Evolutionary conservation across 2,113 vertebrate species (phyloP), one percentile per base, ranked within the genome.

Genomic region (Rana temporaria): DNA sequence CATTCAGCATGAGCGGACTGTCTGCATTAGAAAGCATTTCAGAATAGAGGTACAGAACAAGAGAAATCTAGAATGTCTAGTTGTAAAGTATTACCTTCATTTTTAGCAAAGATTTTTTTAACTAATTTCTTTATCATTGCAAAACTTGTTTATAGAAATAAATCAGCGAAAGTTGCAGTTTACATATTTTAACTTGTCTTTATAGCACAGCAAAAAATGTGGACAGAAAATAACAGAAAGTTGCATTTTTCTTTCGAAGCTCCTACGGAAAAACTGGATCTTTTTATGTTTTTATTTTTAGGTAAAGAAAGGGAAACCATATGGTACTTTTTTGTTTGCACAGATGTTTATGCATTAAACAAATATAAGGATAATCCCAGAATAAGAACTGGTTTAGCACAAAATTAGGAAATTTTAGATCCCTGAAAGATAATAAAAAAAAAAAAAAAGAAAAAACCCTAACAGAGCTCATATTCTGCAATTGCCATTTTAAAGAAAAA

Each of bases 321-420:
- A 79, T 79, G 77, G 77, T 66, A 57, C 56, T 30, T 67, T 79
- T 65, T 59, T 59, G 26, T 68, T 63, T 59, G 55, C 52, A 60
- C 71, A 82, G 81, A 82, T 82, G 81, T 82, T 67, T 74, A 32
- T 22, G 52, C 52, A 74, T 74, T 82, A 74, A 82, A 57, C 14
- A 72, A 81, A 64, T 74, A 66, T 48, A 63, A 74, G 60, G 70
- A 74, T 82, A 82, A 82, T 75, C 71, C 20, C 6, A 57, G 63
- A 82, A 82, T 67, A 60, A 74, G 53, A 67, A 68, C 19, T 67
- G 30, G 52, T 66, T 82, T 59, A 67, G 65, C 30, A 67, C 20
- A 82, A 75, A 78, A 82, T 82, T 59, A 82, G 71, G 22, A 24
- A 71, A 55, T 82, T 75, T 75, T 2, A 75, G 59, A 67, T 68